A percentile compares a stretch with the other conserved stretches of the same genome.
phyloP scores from a whole-genome alignment of 1,140 invertebrate genomes.

The Leptestheria dahalacensis region DNA sequence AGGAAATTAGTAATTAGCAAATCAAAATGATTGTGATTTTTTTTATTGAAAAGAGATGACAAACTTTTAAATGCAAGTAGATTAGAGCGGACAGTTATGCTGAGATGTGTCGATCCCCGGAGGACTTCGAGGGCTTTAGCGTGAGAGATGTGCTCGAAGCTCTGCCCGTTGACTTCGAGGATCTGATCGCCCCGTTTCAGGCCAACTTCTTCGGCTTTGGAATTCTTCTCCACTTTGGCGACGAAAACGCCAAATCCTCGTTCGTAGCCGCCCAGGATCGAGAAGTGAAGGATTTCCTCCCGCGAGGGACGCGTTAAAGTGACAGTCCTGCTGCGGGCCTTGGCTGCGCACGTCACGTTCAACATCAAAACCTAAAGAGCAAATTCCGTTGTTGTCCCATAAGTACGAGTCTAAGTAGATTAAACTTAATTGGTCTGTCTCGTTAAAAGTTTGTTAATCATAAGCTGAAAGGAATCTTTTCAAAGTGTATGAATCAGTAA shows the following conservation, averaged over 20 bases:
- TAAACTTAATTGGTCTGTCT: no score
- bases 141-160: conserved; percentile 80
- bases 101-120: conserved; percentile 82
- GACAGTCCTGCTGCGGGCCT: conserved; percentile 78
- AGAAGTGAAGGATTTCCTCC: conserved; percentile 84
- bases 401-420: no score
- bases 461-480: no score
- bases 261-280: conserved; percentile 84
- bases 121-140: conserved; percentile 82
- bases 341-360: conserved; percentile 92
- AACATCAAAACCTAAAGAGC: conserved; percentile 47
- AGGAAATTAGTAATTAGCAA: no score
- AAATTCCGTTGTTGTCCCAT: no score
- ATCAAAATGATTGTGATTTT: neutral
- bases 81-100: conserved; percentile 94
- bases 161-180: conserved; percentile 92
- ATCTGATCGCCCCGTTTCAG: conserved; percentile 94
- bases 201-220: conserved; percentile 90
- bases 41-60: neutral
- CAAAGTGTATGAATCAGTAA: neutral
- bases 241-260: conserved; percentile 86
- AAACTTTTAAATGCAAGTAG: conserved; percentile 38
- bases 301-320: conserved; percentile 78
- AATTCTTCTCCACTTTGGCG: conserved; percentile 76
- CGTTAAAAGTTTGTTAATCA: no score